Evolutionary conservation across 2,888 invertebrate species (phyloP), one percentile per base, ranked within the genome.

Genomic region (Gibbula magus): DNA sequence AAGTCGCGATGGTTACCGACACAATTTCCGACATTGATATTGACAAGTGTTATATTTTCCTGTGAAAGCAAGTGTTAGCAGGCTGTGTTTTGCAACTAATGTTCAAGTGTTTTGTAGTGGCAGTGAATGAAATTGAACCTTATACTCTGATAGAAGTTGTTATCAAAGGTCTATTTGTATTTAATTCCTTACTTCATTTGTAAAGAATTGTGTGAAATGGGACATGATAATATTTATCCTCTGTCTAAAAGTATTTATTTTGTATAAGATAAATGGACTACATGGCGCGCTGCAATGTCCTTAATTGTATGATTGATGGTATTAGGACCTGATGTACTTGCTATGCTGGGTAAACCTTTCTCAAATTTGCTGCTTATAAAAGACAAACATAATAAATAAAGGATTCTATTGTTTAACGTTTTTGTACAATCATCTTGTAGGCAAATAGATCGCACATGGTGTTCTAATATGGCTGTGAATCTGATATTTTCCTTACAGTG

Each of bases 141-240:
- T 61, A 56, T 56, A 25, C 25, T 22, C 56, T 56, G 20, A 22
- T 70, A 35, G 39, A 70, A 7, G 20, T 35, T 70, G 39, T 35
- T 35, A 39, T 70, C 35, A 61, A 29, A 56, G 13, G 10, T 29
- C 29, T 61, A 29, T 61, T 35, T 70, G 70, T 70, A 35, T 35
- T 39, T n/a, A 18, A 35, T 39, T 70, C 39, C 20, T 67, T 70
- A 39, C 70, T 70, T 25, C 32, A 18, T 35, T 4, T 35, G 20
- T 32, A 32, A 70, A 70, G 39, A 70, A 32, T 32, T 70, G 10
- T 45, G 70, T 70, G 39, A 32, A 70, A 13, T 35, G 35, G 70
- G 35, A 18, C 29, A 67, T 70, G 70, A 70, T 70, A 70, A 70
- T 70, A 39, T 70, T 39, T 39, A 70, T 70, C 70, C n/a, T 70